Base-by-base conservation (phyloP, 2,113 vertebrate genomes). In the Cinclus mexicanus region DNA sequence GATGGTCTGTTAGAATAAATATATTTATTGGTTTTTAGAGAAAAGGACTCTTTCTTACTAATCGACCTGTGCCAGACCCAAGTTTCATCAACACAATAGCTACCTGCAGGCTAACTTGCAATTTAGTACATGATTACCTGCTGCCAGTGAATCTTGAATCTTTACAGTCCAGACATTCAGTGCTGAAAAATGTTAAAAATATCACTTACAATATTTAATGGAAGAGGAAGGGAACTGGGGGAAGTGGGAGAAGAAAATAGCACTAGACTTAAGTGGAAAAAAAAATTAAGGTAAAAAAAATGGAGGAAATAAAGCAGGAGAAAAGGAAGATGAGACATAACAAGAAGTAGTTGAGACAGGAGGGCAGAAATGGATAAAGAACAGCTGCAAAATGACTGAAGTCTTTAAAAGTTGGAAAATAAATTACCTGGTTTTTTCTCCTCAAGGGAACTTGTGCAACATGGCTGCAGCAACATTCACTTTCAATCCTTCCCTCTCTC, bases 41-140 rank as follows among this genome's bases (percentile, higher is more conserved):
- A 65, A 88, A 89, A 83, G 6, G 31, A 77, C 63, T n/a, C 15
- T 63, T 82, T 77, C 79, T 81, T 75, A 90, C 68, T 93, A 87
- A 88, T 37, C 52, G 77, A 74, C 39, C 42, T 86, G 47, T 70
- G 21, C 55, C 71, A 95, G 76, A 86, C 42, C 47, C 42, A 83
- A 81, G 47, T 90, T 90, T 92, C 76, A 83, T 86, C 75, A 90
- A 81, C 76, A 70, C 68, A 77, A 83, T 35, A 87, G 60, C 35
- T 65, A 86, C 68, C 71, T 86, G 57, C 42, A 74, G 60, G 12
- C 33, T 86, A 83, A 86, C 47, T 59, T 89, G 52, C 35, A 88
- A 70, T 92, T 93, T 93, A 93, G 79, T 22, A 90, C n/a, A 57
- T 16, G 50, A 94, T 93, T 95, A 86, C 56, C 85, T 80, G 77